Evolutionary conservation across 2,797 vertebrate genomes (phyloP), one percentile per base, ranked within the genome.

Genomic region (Myripristis murdjan): DNA sequence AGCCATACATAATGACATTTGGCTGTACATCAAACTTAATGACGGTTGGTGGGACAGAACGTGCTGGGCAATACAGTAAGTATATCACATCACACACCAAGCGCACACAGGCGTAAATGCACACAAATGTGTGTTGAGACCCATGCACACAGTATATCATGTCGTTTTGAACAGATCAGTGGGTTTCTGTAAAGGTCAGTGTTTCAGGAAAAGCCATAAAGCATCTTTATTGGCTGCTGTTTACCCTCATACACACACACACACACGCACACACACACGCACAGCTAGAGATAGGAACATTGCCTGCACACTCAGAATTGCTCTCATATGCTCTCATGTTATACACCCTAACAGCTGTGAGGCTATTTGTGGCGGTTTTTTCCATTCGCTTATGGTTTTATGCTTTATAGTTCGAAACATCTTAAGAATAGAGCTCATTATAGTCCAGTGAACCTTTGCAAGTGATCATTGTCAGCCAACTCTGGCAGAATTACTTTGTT

Each of bases 21-120:
- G 87, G 87, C 86, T 86, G 87, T 84, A 72, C 70, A 82, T 91
- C 90, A 89, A 48, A 78, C 70, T 84, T 91, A 93, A 91, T 85
- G 88, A 88, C 80, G 74, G 86, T 82, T 85, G 84, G 72, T 88
- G 76, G 84, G 81, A 39, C 61, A 66, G 66, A n/a, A 86, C 74
- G 81, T 69, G 75, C 64, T 75, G 70, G 81, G 66, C 79, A 46
- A 64, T 88, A 64, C 79, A n/a, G n/a, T n/a, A n/a, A 47, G 64
- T 88, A 63, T 58, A 65, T 92, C 88, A 87, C 71, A 77, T 84
- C 78, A 66, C 56, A 37, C 46, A 35, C 57, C 11, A 41, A 26
- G 64, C 12, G 23, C 37, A 24, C 65, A 33, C 61, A 61, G 39
- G 51, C 2, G 46, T 37, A 12, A 2, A 2, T 24, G 18, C 61